These are phyloP conservation scores for Amazona finschi DNA, from an alignment of 2,797 vertebrate species.

Conservation along the genomic window DNA sequence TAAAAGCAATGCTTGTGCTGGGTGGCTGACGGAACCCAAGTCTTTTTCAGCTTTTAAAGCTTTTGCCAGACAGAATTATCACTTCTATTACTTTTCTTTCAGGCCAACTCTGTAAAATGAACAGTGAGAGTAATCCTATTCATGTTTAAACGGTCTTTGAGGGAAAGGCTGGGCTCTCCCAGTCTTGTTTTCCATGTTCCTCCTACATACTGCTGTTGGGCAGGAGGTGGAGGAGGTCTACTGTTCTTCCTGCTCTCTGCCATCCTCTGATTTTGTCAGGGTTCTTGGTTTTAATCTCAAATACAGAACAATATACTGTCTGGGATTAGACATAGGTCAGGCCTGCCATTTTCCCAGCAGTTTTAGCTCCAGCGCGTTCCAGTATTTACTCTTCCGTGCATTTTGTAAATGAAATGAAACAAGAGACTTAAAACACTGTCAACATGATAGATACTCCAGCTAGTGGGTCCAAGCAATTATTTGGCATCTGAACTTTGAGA, in stretches of 20 bases:
- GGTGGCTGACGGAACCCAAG: not conserved
- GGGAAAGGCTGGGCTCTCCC: not conserved
- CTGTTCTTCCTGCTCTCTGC: not conserved
- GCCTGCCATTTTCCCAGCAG: slow-evolving; percentile 2
- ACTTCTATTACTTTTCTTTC: not conserved
- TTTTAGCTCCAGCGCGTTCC: not conserved
- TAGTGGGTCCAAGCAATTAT: slow-evolving; percentile 1
- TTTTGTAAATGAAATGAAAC: slow-evolving; percentile 50
- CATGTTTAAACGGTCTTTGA: not conserved
- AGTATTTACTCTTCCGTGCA: slow-evolving; percentile 11
- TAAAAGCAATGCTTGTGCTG: not conserved
- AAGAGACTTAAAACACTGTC: slow-evolving; percentile 27
- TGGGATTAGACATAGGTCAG: not conserved
- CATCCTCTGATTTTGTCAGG: not conserved
- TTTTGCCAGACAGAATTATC: not conserved
- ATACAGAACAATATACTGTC: not conserved
- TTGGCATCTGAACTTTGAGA: slow-evolving; percentile 31
- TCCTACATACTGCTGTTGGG: not conserved
- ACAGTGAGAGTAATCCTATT: not conserved
- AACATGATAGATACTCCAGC: slow-evolving; percentile 1
- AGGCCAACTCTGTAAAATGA: not conserved
- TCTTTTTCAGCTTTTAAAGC: not conserved
- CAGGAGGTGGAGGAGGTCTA: not conserved
- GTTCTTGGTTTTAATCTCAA: slow-evolving; percentile 35
- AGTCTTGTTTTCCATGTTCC: not conserved